Evolutionary conservation across 2,797 vertebrate species (phyloP), one percentile per base, ranked within the genome.

Genomic region (Limosa lapponica): DNA sequence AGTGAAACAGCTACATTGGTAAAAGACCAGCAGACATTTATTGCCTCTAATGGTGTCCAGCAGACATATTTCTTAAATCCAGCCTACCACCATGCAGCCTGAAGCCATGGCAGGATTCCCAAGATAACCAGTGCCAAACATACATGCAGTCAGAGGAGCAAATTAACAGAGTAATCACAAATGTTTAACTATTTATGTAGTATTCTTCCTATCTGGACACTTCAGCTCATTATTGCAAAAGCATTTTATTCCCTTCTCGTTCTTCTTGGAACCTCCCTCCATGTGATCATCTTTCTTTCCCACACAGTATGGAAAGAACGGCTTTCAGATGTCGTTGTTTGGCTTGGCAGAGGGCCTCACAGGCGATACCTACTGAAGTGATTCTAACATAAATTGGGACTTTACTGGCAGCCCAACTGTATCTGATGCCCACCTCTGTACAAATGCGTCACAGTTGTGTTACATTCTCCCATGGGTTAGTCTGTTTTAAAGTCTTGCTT

Each of bases 291-390:
- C 39, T 62, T 75, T 87, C 66, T 79, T 91, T 89, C 54, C 72
- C 66, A 66, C 27, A 19, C 49, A 69, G 49, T 37, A 70, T 52
- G 48, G 57, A 71, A 93, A 86, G 36, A 80, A 85, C 5, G 14
- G n/a, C 37, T 96, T 96, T 95, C 79, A 51, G 66, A 67, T 67
- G 58, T 30, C 59, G 69, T 16, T 79, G 39, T 93, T 84, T 81
- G 64, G 3, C 37, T 90, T 80, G 87, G 89, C 78, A 75, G 64
- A 85, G 59, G 48, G 48, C 59, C 44, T 64, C 48, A n/a, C 4
- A 41, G 54, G 54, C 1, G 0, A 64, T 92, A 95, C 79, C 67
- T 28, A 18, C 44, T 80, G 30, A 89, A 93, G 69, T 43, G 69
- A 82, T 87, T 80, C 52, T 71, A 70, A 80, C 48, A 36, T 77